These are phyloP conservation scores for Microplitis demolitor DNA, from an alignment of 1,140 invertebrate species.

Conservation along the genomic window DNA sequence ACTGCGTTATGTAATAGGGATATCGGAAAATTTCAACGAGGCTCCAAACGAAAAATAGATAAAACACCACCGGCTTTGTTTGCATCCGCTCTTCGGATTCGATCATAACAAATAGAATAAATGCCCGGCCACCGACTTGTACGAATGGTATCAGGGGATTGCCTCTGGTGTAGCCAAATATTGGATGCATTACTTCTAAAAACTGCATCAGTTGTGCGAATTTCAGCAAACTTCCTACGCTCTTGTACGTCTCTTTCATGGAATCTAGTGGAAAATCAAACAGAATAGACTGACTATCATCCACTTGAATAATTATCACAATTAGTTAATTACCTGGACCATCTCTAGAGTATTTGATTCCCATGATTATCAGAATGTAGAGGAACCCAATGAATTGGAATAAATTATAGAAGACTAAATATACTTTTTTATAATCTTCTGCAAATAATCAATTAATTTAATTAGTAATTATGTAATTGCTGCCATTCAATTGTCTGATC, in stretches of 20 bases:
- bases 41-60: slow-evolving; percentile 83
- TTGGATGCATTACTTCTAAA: slow-evolving; percentile 87
- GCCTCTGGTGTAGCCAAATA: slow-evolving; percentile 87
- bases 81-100: slow-evolving; percentile 85
- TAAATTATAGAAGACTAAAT: slow-evolving; percentile 88
- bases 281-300: not conserved
- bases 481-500: not conserved
- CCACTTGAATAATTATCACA: not conserved
- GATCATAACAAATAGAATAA: slow-evolving; percentile 85
- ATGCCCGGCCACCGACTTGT: slow-evolving; percentile 77
- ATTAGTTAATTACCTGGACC: slow-evolving; percentile 65
- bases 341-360: slow-evolving; percentile 74
- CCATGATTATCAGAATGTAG: slow-evolving; percentile 78
- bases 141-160: slow-evolving; percentile 67
- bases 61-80: slow-evolving; percentile 84
- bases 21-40: slow-evolving; percentile 84
- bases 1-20: slow-evolving; percentile 86
- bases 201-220: slow-evolving; percentile 83
- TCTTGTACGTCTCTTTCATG: slow-evolving; percentile 74
- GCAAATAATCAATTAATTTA: slow-evolving; percentile 51
- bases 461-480: not conserved
- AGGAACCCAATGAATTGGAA: slow-evolving; percentile 88
- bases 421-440: slow-evolving; percentile 84
- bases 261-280: slow-evolving; percentile 61
- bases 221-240: slow-evolving; percentile 80